These are phyloP conservation scores for Falco cherrug DNA, from an alignment of 2,797 vertebrate species.

Conservation along the genomic window DNA sequence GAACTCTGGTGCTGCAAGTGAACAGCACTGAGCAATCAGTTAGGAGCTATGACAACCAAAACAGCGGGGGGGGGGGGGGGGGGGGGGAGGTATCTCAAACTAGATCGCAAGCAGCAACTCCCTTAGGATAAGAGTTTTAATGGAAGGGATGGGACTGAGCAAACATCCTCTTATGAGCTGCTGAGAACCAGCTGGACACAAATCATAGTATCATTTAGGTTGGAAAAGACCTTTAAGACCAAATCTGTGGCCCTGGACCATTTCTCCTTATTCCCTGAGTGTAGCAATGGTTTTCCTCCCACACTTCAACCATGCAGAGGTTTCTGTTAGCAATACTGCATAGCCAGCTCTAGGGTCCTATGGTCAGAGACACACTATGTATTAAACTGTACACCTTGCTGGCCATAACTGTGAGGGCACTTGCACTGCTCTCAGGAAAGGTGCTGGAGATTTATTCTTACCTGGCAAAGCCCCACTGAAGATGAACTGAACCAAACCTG, in stretches of 20 bases:
- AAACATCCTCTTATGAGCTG: not conserved
- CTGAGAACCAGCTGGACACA: not conserved
- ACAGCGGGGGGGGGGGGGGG: not conserved
- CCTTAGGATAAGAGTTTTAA: not conserved
- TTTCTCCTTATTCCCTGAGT: not conserved
- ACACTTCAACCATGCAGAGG: not conserved
- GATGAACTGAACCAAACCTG: not conserved
- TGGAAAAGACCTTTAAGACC: not conserved
- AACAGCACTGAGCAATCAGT: not conserved
- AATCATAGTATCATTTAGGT: not conserved
- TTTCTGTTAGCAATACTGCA: not conserved
- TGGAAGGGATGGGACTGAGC: not conserved
- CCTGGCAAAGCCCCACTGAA: not conserved
- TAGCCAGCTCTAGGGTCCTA: not conserved
- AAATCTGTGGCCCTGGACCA: not conserved
- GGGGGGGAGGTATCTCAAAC: not conserved
- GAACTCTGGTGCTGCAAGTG: not conserved
- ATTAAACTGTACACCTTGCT: accelerated
- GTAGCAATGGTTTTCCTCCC: not conserved
- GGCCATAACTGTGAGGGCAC: no score
- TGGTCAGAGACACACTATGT: accelerated
- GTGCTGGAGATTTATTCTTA: not conserved
- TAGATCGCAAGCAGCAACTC: not conserved
- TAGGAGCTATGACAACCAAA: not conserved
- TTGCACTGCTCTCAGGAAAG: not conserved